Percentiles rank a stretch among this genome's conserved stretches.
Evolutionary conservation across 35 echinoderm and acorn worm species (phyloP).

Genomic region (Ptychodera flava): DNA sequence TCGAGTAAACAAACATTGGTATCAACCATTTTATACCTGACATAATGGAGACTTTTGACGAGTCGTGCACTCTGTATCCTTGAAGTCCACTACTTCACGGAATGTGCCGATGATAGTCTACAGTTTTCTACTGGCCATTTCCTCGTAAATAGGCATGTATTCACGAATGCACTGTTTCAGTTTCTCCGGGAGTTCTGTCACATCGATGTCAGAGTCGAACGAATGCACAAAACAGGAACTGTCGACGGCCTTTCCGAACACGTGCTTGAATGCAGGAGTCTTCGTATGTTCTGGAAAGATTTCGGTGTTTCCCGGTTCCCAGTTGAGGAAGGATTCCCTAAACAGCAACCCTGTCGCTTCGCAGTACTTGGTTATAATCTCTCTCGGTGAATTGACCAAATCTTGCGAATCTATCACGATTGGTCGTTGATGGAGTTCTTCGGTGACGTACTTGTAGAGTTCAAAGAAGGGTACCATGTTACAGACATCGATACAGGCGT

Average conservation of each 20-base stretch:
- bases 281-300: not conserved
- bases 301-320: not conserved
- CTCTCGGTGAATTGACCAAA: not conserved
- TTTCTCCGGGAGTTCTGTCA: not conserved
- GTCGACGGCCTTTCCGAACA: not conserved
- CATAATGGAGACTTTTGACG: too few species aligned
- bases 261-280: not conserved
- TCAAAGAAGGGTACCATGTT: not conserved
- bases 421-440: not conserved
- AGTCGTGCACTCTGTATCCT: too few species aligned
- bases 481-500: not conserved
- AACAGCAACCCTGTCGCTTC: not conserved
- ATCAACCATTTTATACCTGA: too few species aligned
- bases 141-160: not conserved
- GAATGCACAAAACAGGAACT: not conserved
- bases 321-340: not conserved
- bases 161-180: not conserved
- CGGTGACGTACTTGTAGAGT: not conserved
- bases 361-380: not conserved
- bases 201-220: not conserved
- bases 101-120: too few species aligned
- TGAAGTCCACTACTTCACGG: too few species aligned
- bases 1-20: too few species aligned
- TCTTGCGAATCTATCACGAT: not conserved
- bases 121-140: not conserved